Evolutionary conservation across 2,888 invertebrate genomes (phyloP).

Genomic region (Machimus rusticus): DNA sequence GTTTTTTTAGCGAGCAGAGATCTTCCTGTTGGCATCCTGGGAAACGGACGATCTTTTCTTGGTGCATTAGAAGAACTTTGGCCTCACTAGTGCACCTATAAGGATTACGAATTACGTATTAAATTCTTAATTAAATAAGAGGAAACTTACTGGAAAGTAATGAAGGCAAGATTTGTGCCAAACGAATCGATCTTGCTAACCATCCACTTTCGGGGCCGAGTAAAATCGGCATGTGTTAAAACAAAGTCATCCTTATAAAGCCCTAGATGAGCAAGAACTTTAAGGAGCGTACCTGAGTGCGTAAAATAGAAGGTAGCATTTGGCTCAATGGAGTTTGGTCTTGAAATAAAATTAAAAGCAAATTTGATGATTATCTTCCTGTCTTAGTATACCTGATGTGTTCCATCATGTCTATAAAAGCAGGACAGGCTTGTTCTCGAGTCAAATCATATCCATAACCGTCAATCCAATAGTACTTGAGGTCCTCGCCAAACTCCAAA

Average conservation of each 20-base stretch:
- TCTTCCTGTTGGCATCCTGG: constrained; percentile 72
- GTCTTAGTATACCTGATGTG: constrained; percentile 69
- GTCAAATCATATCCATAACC: constrained; percentile 81
- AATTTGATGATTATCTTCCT: background rate
- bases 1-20: constrained; percentile 70
- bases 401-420: constrained; percentile 74
- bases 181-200: constrained; percentile 76
- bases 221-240: constrained; percentile 67
- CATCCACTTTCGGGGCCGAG: constrained; percentile 67
- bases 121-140: background rate
- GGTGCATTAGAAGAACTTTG: constrained; percentile 74
- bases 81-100: constrained; percentile 65
- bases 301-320: constrained; percentile 76
- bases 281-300: constrained; percentile 83
- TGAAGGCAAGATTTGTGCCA: constrained; percentile 81
- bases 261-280: constrained; percentile 75
- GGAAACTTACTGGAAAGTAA: constrained; percentile 72
- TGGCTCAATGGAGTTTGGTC: constrained; percentile 55
- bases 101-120: background rate
- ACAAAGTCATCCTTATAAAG: constrained; percentile 72
- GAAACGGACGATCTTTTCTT: constrained; percentile 74
- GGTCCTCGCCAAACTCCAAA: constrained; percentile 78
- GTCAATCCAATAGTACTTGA: constrained; percentile 83
- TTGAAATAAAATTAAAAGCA: constrained; percentile 44
- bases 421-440: constrained; percentile 77